Percentiles rank a stretch among this genome's conserved stretches.
These are phyloP conservation scores for Protobothrops flavoviridis DNA, from an alignment of 2,113 vertebrate genomes.

Conservation along the genomic window DNA sequence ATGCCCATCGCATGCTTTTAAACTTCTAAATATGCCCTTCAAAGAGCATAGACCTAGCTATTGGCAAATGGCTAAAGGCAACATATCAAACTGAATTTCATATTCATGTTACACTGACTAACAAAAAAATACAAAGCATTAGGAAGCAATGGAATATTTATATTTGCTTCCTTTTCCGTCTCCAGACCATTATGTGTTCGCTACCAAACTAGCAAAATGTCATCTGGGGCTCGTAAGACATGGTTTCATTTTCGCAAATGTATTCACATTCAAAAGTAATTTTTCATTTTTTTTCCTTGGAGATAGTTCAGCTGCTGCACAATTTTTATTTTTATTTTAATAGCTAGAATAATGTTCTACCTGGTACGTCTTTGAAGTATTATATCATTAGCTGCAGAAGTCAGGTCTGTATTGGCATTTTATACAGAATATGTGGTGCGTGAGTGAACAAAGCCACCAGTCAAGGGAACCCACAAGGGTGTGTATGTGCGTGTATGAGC, in stretches of 20 bases:
- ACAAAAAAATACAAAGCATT: background rate
- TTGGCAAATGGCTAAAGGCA: background rate
- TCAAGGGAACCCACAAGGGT: background rate
- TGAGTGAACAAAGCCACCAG: background rate
- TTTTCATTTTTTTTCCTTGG: conserved; percentile 36
- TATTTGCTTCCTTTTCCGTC: background rate
- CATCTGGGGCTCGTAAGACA: conserved; percentile 56
- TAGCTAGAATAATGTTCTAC: background rate
- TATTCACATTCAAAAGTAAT: conserved; percentile 45
- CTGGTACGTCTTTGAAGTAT: background rate
- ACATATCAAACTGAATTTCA: background rate
- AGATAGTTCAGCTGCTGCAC: background rate
- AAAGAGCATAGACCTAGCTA: background rate
- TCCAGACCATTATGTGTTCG: background rate
- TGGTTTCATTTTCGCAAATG: conserved; percentile 57
- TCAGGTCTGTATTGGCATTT: background rate
- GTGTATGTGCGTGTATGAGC: background rate
- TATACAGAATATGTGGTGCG: too few relatives aligned
- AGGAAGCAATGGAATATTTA: background rate
- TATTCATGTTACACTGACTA: background rate
- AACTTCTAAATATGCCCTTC: background rate
- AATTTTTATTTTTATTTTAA: background rate
- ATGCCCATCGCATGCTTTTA: background rate
- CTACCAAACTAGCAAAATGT: conserved; percentile 63
- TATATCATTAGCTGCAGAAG: background rate